Conservation (phyloP, 2,113 vertebrate species). For the Lophura nycthemera region DNA sequence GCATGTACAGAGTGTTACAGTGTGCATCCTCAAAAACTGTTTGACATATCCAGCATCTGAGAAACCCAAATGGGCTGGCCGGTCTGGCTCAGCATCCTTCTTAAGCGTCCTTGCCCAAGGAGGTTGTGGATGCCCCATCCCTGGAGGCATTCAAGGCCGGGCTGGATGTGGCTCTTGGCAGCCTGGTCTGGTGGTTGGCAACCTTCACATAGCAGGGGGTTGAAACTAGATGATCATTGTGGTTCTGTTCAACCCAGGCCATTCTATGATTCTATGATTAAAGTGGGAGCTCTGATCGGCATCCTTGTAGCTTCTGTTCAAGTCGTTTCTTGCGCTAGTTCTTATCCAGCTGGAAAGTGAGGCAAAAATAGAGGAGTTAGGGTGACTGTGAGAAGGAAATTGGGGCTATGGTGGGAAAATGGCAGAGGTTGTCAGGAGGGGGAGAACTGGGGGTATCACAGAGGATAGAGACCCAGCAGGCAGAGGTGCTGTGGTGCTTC, state of each 20-base stretch:
- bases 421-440: neutral
- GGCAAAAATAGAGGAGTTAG: neutral
- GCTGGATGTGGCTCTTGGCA: too few species aligned
- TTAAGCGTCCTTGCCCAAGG: neutral
- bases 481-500: neutral
- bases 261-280: too few species aligned
- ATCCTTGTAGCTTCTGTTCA: neutral
- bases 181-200: too few species aligned
- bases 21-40: neutral
- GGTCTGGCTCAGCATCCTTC: neutral
- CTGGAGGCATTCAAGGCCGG: too few species aligned
- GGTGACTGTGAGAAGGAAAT: neutral
- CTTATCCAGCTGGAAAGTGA: neutral
- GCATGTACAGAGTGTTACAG: neutral
- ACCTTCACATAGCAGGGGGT: too few species aligned
- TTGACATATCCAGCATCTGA: neutral
- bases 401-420: neutral
- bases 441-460: neutral
- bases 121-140: too few species aligned
- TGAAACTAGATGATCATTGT: too few species aligned
- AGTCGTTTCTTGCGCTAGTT: neutral
- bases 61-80: neutral
- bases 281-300: neutral
- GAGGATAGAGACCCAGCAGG: fast-evolving
- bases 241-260: too few species aligned